Conservation (phyloP, 2,113 vertebrate genomes). For the Cromileptes altivelis region DNA sequence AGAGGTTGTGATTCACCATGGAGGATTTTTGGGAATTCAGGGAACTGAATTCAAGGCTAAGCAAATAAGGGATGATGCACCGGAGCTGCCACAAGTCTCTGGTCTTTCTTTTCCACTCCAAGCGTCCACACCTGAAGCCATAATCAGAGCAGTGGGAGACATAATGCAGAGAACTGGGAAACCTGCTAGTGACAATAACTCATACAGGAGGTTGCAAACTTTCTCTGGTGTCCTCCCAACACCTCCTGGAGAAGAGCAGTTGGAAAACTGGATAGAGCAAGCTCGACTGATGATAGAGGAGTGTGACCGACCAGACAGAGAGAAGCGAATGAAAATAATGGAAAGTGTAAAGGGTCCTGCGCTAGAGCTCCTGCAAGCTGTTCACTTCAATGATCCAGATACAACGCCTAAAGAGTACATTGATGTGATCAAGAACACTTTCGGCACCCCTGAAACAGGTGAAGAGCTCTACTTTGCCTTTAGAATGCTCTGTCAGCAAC, state of each 20-base stretch:
- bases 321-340: conserved; percentile 32
- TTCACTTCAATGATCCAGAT: conserved; percentile 17
- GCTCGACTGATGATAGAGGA: conserved; percentile 29
- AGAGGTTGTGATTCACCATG: neutral
- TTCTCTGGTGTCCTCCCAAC: conserved; percentile 48
- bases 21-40: conserved; percentile 41
- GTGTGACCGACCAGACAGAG: conserved; percentile 20
- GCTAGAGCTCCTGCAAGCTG: conserved; percentile 42
- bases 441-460: conserved; percentile 36
- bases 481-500: conserved; percentile 25
- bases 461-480: conserved; percentile 52
- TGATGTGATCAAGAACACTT: conserved; percentile 29
- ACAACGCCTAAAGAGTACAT: conserved; percentile 25
- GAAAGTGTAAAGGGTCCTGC: conserved; percentile 50
- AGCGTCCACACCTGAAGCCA: conserved; percentile 20
- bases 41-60: neutral
- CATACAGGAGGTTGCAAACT: neutral
- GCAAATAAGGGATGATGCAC: neutral
- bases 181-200: neutral
- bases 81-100: neutral
- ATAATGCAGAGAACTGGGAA: neutral
- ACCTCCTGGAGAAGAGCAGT: conserved; percentile 32
- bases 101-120: neutral
- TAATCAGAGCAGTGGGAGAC: conserved; percentile 37
- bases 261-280: conserved; percentile 53